These are phyloP conservation scores for Diarsia mendica DNA, from an alignment of 2,888 invertebrate genomes.

Conservation along the genomic window DNA sequence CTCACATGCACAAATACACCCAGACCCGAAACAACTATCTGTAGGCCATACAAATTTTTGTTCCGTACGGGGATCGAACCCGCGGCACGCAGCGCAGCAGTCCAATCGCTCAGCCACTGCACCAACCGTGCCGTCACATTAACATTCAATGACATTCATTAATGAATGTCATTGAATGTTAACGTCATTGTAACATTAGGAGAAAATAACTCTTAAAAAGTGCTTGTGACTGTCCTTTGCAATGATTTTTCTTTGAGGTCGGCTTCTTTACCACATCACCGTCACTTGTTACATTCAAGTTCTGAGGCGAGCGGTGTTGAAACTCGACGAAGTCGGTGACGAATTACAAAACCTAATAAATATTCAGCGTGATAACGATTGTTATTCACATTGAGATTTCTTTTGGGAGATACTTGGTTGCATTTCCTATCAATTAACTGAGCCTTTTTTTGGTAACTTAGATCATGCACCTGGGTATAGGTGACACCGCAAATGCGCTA, in stretches of 20 bases:
- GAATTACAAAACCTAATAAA: constrained; percentile 71
- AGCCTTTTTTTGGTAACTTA: background rate
- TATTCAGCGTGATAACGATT: constrained; percentile 68
- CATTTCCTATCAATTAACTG: background rate
- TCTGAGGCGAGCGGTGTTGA: constrained; percentile 68
- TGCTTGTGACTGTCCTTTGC: background rate
- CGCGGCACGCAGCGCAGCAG: no score
- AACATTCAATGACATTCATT: no score
- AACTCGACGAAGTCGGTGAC: constrained; percentile 74
- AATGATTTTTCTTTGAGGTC: background rate
- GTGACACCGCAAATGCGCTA: background rate
- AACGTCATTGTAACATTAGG: no score
- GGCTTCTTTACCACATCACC: constrained; percentile 30
- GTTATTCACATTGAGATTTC: constrained; percentile 63
- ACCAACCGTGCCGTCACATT: no score
- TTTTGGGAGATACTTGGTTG: constrained; percentile 41
- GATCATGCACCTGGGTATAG: background rate
- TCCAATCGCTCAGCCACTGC: no score
- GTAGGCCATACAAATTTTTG: no score
- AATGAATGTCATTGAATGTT: no score
- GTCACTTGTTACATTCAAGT: constrained; percentile 10
- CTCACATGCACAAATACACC: no score
- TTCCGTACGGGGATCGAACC: no score
- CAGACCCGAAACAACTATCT: no score
- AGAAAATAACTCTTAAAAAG: no score